Percentiles rank a stretch among this genome's conserved stretches.
Conservation (phyloP, 2,113 vertebrate species). For the Corythornis vintsioides region DNA sequence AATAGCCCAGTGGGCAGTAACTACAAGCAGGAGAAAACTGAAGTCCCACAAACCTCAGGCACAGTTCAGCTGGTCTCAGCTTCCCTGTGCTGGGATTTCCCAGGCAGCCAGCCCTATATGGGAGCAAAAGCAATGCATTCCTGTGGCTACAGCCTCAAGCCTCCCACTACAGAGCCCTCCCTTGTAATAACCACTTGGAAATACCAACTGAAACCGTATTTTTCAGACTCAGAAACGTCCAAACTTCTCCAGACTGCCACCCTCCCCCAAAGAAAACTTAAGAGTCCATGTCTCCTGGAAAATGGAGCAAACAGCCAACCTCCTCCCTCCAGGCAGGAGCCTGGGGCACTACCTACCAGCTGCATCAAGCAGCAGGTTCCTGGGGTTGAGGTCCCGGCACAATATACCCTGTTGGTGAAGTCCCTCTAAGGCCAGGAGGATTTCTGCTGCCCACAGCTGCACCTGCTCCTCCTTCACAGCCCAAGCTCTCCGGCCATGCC, state of each 20-base stretch:
- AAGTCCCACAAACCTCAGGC: background rate
- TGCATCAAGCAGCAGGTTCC: conserved; percentile 89
- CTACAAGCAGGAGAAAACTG: background rate
- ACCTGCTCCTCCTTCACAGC: conserved; percentile 85
- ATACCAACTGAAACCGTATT: background rate
- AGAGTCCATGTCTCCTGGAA: background rate
- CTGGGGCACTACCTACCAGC: conserved; percentile 75
- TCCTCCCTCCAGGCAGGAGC: background rate
- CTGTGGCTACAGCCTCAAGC: background rate
- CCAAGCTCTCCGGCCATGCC: conserved; percentile 56
- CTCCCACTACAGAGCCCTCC: background rate
- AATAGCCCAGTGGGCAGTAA: background rate
- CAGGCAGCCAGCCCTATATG: background rate
- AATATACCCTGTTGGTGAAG: conserved; percentile 95
- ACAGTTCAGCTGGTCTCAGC: background rate
- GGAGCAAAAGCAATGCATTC: background rate
- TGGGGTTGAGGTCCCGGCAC: conserved; percentile 95
- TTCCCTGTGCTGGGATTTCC: background rate
- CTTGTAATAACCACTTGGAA: background rate
- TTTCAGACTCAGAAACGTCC: background rate
- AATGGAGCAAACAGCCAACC: background rate
- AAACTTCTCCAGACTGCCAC: background rate
- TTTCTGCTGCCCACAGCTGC: conserved; percentile 90
- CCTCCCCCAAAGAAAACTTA: background rate
- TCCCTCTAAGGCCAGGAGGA: conserved; percentile 89